Percentiles rank a stretch among this genome's conserved stretches.
phyloP scores from a whole-genome alignment of 2,113 vertebrate genomes.

The Elephantulus edwardii region DNA sequence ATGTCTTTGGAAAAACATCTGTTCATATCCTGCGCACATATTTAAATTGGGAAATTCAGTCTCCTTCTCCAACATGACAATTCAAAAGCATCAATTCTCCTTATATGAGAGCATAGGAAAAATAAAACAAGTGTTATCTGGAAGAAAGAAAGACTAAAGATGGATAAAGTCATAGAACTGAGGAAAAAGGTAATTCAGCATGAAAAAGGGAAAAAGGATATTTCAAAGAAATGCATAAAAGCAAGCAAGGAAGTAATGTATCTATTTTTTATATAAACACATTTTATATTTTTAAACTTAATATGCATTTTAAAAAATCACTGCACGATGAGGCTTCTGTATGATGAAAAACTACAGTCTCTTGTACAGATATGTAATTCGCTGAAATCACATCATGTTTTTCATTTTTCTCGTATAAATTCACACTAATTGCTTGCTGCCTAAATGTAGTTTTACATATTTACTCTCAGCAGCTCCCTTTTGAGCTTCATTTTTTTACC shows the following conservation, averaged over 20 bases:
- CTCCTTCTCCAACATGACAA: too few species aligned
- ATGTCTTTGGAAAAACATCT: too few species aligned
- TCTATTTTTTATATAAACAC: neutral
- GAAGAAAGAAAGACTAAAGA: neutral
- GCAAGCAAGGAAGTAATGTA: neutral
- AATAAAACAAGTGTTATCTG: neutral
- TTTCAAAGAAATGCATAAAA: constrained; percentile 13
- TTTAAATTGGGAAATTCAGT: too few species aligned
- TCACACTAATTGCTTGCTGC: constrained; percentile 22
- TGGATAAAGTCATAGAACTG: neutral
- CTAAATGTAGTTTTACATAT: constrained; percentile 58
- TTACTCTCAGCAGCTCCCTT: constrained; percentile 49
- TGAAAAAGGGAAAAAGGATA: neutral
- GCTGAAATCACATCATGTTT: constrained; percentile 27
- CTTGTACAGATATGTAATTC: constrained; percentile 49
- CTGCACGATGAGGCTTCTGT: neutral
- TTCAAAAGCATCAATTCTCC: too few species aligned
- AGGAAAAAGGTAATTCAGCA: neutral
- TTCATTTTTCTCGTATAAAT: constrained; percentile 54
- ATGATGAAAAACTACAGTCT: constrained; percentile 4
- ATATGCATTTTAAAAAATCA: neutral
- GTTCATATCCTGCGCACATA: too few species aligned
- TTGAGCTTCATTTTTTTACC: constrained; percentile 66
- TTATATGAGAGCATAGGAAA: fast-evolving
- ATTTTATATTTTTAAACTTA: neutral